Conservation (phyloP, 2,113 vertebrate species). For the Syngnathus floridae region DNA sequence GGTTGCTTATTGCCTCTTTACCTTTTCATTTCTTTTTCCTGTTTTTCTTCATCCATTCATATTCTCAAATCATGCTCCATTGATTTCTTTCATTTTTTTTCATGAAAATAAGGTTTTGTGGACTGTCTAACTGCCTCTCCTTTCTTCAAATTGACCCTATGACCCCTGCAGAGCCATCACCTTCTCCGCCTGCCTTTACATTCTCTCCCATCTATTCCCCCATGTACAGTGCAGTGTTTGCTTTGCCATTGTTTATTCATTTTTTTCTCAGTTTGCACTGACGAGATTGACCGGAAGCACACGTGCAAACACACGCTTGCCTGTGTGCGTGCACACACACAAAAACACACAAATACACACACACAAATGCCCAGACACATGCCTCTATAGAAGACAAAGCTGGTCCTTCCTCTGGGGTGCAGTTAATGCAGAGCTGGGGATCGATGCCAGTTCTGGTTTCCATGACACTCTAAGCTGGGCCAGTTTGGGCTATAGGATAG, state of each 20-base stretch:
- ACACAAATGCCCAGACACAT: conserved; percentile 30
- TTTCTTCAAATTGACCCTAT: conserved; percentile 30
- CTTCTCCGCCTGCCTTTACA: conserved; percentile 14
- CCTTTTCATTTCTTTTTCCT: conserved; percentile 23
- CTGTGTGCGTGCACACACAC: conserved; percentile 25
- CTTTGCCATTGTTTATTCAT: conserved; percentile 64
- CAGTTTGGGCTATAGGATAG: conserved; percentile 42
- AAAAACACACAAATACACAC: conserved; percentile 23
- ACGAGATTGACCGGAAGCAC: conserved; percentile 56
- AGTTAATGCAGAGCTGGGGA: conserved; percentile 57
- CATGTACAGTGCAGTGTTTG: conserved; percentile 49
- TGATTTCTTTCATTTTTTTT: conserved; percentile 28
- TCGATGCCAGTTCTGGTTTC: conserved; percentile 66
- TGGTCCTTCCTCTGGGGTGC: conserved; percentile 58
- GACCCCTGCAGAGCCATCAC: conserved; percentile 34
- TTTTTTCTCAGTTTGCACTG: conserved; percentile 59
- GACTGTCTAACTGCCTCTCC: conserved; percentile 3
- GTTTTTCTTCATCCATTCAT: conserved; percentile 24
- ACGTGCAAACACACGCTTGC: conserved; percentile 19
- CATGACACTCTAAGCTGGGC: conserved; percentile 51
- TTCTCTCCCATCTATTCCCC: conserved; percentile 32
- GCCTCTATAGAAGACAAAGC: conserved; percentile 59
- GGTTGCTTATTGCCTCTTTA: conserved; percentile 16
- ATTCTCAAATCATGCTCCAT: conserved; percentile 32
- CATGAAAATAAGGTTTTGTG: too few species aligned